Evolutionary conservation across 2,888 invertebrate genomes (phyloP).

Genomic region (Monochamus alternatus): DNA sequence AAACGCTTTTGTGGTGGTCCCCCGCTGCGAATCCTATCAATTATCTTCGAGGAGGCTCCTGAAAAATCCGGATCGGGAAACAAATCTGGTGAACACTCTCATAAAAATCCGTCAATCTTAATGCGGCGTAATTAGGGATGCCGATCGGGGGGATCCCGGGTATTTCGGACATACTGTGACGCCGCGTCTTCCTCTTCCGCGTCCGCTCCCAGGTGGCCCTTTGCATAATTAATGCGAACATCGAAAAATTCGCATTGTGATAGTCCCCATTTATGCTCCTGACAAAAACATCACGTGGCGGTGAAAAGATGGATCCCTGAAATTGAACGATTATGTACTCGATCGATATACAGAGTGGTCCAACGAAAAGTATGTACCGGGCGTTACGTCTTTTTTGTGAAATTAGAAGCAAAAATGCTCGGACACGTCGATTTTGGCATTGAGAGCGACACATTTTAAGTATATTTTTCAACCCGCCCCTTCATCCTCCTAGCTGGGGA

Average conservation of each 20-base stretch:
- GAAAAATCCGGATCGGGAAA: slow-evolving; percentile 19
- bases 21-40: slow-evolving; percentile 11
- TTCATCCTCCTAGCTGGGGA: no score
- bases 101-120: slow-evolving; percentile 21
- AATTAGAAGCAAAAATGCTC: no score
- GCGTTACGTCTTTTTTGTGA: no score
- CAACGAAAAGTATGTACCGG: no score
- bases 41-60: slow-evolving; percentile 18
- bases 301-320: no score
- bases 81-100: slow-evolving; percentile 15
- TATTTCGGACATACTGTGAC: slow-evolving; percentile 20
- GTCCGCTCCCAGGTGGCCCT: slow-evolving; percentile 24
- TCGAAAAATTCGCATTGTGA: slow-evolving; percentile 11
- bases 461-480: no score
- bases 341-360: no score
- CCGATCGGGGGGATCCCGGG: slow-evolving; percentile 19
- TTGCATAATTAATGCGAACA: slow-evolving; percentile 23
- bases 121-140: slow-evolving; percentile 25
- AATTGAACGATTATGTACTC: no score
- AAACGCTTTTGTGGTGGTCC: not conserved
- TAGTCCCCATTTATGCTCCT: no score
- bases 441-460: no score
- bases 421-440: no score
- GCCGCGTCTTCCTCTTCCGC: slow-evolving; percentile 20
- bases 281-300: no score